Evolutionary conservation across 2,888 invertebrate genomes (phyloP), one percentile per base, ranked within the genome.

Genomic region (Andrena minutula): DNA sequence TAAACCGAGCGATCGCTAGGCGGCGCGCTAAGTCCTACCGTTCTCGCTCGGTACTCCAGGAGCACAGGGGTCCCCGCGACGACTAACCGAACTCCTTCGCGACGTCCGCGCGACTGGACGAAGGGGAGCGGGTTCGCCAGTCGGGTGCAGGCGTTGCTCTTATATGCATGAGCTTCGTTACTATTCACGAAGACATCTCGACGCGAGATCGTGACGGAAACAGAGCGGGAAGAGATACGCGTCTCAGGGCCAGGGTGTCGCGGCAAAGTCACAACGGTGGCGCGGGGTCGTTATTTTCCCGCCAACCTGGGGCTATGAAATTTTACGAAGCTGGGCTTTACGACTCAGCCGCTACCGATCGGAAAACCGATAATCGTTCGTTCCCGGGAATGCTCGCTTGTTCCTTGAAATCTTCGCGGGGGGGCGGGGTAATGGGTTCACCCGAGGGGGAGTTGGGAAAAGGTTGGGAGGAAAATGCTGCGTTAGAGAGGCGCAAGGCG

Each of bases 161-260:
- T 73, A 49, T 68, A 68, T 68, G 80, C 80, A 63, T 51, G 78
- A 71, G 53, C 28, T 49, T 64, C 72, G 53, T 80, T 80, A 64
- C 72, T 81, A 79, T 81, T 79, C 80, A 79, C 56, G 70, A 79
- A 49, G 26, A 69, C 26, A 58, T 66, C 64, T 30, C 28, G 41
- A 51, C 20, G 64, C 58, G 56, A 64, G 66, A 70, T 23, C 69
- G 61, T 7, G 41, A 16, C 26, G 41, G 10, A 23, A 8, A n/a
- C 56, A 41, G 71, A 3, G 20, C 20, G 4, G 12, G 20, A 49
- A n/a, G 35, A 58, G 23, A 58, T 20, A 60, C 47, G 53, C 20
- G 47, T 51, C 61, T 20, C n/a, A n/a, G 26, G 23, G 56, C n/a
- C n/a, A 60, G 8, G 16, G 30, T n/a, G 30, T 60, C 30, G 16